These are phyloP conservation scores for Cataglyphis cursor DNA, from an alignment of 2,888 invertebrate species.

Conservation along the genomic window DNA sequence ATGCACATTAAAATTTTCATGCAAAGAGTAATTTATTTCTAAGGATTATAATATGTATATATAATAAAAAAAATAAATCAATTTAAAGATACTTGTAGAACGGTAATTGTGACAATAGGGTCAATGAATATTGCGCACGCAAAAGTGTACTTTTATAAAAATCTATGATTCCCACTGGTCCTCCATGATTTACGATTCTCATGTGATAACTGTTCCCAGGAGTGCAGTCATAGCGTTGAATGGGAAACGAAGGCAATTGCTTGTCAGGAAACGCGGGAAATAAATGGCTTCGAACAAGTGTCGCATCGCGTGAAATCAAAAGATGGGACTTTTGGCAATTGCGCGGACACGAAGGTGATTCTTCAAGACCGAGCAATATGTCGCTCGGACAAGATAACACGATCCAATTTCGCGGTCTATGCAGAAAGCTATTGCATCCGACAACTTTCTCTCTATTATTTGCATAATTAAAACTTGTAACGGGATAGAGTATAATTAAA, in stretches of 20 bases:
- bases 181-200: constrained; percentile 39
- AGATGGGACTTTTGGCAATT: constrained; percentile 45
- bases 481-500: constrained; percentile 36
- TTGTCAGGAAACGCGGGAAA: constrained; percentile 37
- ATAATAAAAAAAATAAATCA: constrained; percentile 9
- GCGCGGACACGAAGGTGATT: constrained; percentile 36
- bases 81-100: background rate
- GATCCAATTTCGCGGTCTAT: constrained; percentile 21
- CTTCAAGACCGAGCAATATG: constrained; percentile 22
- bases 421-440: constrained; percentile 17
- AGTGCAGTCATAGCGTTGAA: constrained; percentile 1
- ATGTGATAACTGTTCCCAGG: constrained; percentile 49
- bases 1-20: no score
- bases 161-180: constrained; percentile 21
- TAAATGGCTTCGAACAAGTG: constrained; percentile 40
- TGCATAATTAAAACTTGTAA: constrained; percentile 48
- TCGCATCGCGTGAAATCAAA: constrained; percentile 43
- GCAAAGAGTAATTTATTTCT: background rate
- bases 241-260: constrained; percentile 47
- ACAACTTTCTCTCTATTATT: constrained; percentile 23
- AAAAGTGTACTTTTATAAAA: constrained; percentile 39
- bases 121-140: constrained; percentile 28
- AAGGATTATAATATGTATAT: background rate
- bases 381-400: constrained; percentile 14
- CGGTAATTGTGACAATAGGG: background rate